Evolutionary conservation across 1,140 invertebrate species (phyloP).

Genomic region (Bactericera cockerelli): DNA sequence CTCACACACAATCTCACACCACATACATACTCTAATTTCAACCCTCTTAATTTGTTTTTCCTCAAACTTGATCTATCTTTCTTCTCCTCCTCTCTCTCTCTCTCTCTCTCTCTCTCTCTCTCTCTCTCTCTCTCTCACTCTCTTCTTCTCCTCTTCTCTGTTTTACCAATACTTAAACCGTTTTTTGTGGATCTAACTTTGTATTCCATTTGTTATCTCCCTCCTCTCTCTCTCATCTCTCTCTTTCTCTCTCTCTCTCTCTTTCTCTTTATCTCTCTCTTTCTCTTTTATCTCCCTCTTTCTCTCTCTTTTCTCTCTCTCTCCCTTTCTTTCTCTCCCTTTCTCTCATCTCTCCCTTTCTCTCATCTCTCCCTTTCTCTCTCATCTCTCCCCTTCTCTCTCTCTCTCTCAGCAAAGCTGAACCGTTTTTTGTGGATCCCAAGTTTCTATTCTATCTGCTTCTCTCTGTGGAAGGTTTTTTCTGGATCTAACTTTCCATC

Average conservation of each 20-base stretch:
- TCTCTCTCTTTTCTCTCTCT: background rate
- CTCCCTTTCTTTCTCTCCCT: background rate
- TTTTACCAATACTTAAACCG: background rate
- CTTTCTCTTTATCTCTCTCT: background rate
- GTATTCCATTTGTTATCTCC: background rate
- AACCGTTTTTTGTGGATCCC: too few species aligned
- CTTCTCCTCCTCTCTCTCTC: background rate
- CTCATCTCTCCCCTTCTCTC: constrained; percentile 4
- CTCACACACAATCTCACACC: too few species aligned
- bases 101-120: background rate
- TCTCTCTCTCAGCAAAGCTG: background rate
- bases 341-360: background rate
- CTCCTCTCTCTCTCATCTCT: background rate
- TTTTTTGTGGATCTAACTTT: background rate
- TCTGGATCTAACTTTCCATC: background rate
- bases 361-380: background rate
- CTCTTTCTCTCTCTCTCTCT: constrained; percentile 12
- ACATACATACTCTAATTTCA: too few species aligned
- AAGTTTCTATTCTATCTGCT: constrained; percentile 13
- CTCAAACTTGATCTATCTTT: background rate
- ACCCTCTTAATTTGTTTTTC: too few species aligned
- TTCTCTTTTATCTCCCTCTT: background rate
- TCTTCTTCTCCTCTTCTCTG: background rate
- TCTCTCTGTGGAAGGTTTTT: constrained; percentile 20
- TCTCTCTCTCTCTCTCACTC: background rate